A percentile compares a stretch with the other conserved stretches of the same genome.
Evolutionary conservation across 2,113 vertebrate genomes (phyloP).

Genomic region (Aspidoscelis tigris): DNA sequence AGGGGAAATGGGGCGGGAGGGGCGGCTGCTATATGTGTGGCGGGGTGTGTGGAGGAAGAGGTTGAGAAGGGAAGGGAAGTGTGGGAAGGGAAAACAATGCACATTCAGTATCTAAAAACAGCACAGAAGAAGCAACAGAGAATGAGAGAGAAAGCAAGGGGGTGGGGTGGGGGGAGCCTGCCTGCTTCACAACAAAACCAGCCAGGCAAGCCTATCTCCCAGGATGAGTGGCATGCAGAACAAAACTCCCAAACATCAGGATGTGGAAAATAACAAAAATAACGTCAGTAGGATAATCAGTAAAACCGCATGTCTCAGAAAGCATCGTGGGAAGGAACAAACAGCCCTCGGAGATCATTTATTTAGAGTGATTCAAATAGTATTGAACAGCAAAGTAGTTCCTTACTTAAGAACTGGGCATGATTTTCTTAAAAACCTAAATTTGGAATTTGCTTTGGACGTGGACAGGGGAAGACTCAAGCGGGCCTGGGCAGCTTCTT

Average conservation of each 20-base stretch:
- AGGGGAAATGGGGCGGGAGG: conserved; percentile 15
- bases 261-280: no score
- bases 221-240: not conserved
- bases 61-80: conserved; percentile 28
- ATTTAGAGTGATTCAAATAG: not conserved
- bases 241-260: not conserved
- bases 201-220: not conserved
- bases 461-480: not conserved
- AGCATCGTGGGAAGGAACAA: not conserved
- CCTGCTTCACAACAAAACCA: not conserved
- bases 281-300: not conserved
- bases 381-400: not conserved
- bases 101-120: conserved; percentile 27
- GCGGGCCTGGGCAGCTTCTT: not conserved
- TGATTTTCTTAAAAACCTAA: not conserved
- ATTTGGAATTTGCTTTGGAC: not conserved
- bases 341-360: not conserved
- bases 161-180: not conserved
- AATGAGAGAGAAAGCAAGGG: not conserved
- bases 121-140: conserved; percentile 16
- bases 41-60: not conserved
- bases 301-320: no score
- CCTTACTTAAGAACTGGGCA: not conserved
- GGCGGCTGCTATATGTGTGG: no score
- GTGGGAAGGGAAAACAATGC: not conserved